These are phyloP conservation scores for Accipiter virgatus DNA, from an alignment of 2,113 vertebrate genomes.

Conservation along the genomic window DNA sequence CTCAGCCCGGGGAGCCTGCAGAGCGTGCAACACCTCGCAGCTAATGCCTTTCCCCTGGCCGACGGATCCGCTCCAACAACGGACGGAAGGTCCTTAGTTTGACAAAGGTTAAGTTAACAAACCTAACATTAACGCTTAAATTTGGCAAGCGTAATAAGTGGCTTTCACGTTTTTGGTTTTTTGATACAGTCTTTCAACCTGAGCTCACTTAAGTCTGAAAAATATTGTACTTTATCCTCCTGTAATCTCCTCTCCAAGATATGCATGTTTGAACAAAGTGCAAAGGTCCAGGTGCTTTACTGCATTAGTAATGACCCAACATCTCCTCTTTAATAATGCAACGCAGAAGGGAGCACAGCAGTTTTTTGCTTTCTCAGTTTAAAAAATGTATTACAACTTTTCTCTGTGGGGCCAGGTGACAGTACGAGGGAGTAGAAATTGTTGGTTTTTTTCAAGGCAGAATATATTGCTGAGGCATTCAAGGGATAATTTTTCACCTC, in stretches of 20 bases:
- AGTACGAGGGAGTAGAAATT: neutral
- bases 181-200: neutral
- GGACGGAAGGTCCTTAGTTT: neutral
- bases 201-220: conserved; percentile 6
- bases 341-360: neutral
- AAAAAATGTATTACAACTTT: neutral
- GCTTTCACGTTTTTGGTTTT: neutral
- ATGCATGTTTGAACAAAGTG: conserved; percentile 26
- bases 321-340: conserved; percentile 16
- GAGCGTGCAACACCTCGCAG: neutral
- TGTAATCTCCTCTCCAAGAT: conserved; percentile 18
- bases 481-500: neutral
- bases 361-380: neutral
- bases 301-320: conserved; percentile 32
- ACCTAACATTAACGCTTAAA: neutral
- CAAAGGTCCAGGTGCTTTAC: conserved; percentile 34
- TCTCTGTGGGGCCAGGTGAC: neutral
- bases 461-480: neutral
- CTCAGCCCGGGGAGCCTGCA: neutral
- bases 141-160: neutral
- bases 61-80: rapidly evolving
- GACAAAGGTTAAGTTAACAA: neutral
- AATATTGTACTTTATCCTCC: conserved; percentile 3
- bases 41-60: neutral
- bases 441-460: neutral